Evolutionary conservation across 2,113 vertebrate genomes (phyloP).

Genomic region (Ptilonorhynchus violaceus): DNA sequence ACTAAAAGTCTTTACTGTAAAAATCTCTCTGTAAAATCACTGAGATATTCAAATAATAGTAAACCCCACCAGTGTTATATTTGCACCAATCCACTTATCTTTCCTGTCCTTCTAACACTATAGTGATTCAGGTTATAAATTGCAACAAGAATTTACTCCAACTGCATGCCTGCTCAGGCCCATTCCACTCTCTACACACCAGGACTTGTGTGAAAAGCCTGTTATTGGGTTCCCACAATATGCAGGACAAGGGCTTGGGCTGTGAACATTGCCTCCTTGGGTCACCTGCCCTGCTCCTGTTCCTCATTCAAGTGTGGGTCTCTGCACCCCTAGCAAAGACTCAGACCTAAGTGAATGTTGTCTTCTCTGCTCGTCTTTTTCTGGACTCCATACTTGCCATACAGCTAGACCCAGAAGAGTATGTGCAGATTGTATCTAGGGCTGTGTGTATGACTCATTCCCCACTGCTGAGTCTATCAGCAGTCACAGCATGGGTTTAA

Average conservation of each 20-base stretch:
- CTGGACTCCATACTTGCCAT: background rate
- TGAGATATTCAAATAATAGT: no score
- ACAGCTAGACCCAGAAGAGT: background rate
- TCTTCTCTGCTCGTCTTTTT: background rate
- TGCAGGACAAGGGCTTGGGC: background rate
- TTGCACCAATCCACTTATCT: background rate
- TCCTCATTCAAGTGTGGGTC: background rate
- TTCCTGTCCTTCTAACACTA: background rate
- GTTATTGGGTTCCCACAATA: accelerated
- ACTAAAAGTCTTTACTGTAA: background rate
- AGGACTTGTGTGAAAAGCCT: background rate
- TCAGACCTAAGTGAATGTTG: background rate
- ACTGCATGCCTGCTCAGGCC: background rate
- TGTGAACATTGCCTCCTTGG: background rate
- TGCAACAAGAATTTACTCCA: background rate
- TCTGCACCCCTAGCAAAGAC: background rate
- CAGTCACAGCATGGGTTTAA: background rate
- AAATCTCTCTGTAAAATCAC: background rate
- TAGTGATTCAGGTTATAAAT: background rate
- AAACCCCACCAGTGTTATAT: background rate
- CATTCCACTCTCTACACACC: background rate
- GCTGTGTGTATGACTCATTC: background rate
- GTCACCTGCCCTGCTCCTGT: background rate
- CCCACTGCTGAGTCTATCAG: background rate
- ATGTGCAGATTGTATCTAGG: background rate